Evolutionary conservation across 1,140 invertebrate species (phyloP).

Genomic region (Heliothis subflexa): DNA sequence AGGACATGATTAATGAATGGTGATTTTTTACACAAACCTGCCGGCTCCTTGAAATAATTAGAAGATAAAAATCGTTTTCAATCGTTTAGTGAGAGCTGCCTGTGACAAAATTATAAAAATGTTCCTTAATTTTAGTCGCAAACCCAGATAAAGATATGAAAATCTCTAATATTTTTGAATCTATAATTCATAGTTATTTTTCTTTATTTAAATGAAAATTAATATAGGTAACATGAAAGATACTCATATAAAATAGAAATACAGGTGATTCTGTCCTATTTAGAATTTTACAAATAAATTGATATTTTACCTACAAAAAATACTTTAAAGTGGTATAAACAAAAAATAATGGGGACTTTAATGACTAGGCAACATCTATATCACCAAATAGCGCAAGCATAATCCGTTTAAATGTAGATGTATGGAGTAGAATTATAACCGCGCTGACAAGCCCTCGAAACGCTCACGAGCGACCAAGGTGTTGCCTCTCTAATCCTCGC

Average conservation of each 20-base stretch:
- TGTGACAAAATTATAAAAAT: no score
- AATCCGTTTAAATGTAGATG: slow-evolving; percentile 74
- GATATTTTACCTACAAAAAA: no score
- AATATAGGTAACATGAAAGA: no score
- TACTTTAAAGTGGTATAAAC: not conserved
- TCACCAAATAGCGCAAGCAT: slow-evolving; percentile 55
- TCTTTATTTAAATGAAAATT: no score
- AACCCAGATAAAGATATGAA: no score
- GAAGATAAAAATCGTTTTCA: not conserved
- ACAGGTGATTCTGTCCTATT: no score
- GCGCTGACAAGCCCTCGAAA: slow-evolving; percentile 76
- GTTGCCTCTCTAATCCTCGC: slow-evolving; percentile 67
- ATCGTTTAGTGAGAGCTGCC: no score
- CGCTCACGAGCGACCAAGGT: slow-evolving; percentile 73
- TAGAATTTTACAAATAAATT: no score
- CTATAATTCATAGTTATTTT: no score
- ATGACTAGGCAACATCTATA: slow-evolving; percentile 40
- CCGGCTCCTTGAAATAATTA: not conserved
- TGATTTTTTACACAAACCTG: not conserved
- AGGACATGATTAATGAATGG: slow-evolving; percentile 29
- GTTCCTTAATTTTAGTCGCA: no score
- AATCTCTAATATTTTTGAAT: no score
- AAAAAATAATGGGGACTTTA: not conserved
- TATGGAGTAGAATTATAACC: slow-evolving; percentile 64
- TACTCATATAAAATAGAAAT: no score